phyloP scores from a whole-genome alignment of 2,888 invertebrate genomes.

The Auanema sp. region DNA sequence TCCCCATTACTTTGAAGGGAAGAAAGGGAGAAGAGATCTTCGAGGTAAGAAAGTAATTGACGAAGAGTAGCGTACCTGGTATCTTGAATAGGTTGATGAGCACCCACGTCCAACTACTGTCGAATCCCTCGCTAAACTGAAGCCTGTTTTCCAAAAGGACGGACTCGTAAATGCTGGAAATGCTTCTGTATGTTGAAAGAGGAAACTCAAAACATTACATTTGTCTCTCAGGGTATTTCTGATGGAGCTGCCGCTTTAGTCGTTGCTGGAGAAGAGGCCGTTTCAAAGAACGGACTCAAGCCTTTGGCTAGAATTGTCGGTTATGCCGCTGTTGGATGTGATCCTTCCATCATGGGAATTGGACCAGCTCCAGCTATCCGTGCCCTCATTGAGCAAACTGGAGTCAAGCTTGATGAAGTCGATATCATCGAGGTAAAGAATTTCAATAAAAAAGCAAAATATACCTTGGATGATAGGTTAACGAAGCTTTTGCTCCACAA shows the following conservation, averaged over 20 bases:
- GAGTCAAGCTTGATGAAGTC: conserved; percentile 80
- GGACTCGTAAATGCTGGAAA: conserved; percentile 62
- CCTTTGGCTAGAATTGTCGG: conserved; percentile 88
- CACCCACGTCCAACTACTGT: conserved; percentile 85
- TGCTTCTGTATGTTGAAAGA: conserved; percentile 45
- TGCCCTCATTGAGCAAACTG: conserved; percentile 79
- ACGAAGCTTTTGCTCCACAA: conserved; percentile 97
- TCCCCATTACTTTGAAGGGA: conserved; percentile 78
- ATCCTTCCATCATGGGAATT: conserved; percentile 90
- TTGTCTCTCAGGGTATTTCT: conserved; percentile 75
- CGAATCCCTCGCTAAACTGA: conserved; percentile 82
- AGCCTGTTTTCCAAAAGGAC: conserved; percentile 65
- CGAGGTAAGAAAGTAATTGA: conserved; percentile 64
- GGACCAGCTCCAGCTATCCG: conserved; percentile 87
- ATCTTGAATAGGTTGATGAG: conserved; percentile 81
- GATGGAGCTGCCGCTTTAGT: conserved; percentile 95
- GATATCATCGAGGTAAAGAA: conserved; percentile 74
- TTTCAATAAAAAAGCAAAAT: conserved; percentile 1
- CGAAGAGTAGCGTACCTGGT: not conserved
- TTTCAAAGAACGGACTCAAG: conserved; percentile 78
- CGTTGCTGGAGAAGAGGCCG: conserved; percentile 85
- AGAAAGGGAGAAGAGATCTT: conserved; percentile 78
- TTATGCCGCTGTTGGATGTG: conserved; percentile 84
- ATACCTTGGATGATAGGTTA: conserved; percentile 69
- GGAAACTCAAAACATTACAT: not conserved